A percentile compares a stretch with the other conserved stretches of the same genome.
Conservation (phyloP, 2,113 vertebrate species). For the Lutjanus erythropterus region DNA sequence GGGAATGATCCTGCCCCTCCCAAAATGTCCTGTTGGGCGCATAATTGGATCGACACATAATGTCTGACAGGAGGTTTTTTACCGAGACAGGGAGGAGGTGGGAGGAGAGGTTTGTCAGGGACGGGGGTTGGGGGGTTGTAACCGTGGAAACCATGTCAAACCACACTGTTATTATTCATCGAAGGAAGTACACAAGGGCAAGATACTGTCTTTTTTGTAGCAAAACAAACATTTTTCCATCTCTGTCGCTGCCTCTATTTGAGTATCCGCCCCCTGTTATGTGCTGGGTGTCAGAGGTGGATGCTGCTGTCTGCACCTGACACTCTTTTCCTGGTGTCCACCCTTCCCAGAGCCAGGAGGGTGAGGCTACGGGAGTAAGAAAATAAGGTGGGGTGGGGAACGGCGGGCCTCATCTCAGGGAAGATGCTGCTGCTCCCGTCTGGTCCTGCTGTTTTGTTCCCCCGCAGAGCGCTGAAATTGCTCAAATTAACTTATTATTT, state of each 20-base stretch:
- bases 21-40: conserved; percentile 74
- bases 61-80: conserved; percentile 73
- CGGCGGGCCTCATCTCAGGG: conserved; percentile 61
- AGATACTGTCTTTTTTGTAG: conserved; percentile 45
- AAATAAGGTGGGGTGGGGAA: conserved; percentile 53
- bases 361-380: conserved; percentile 46
- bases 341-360: conserved; percentile 16
- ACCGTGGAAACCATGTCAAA: conserved; percentile 71
- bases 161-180: conserved; percentile 69
- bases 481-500: conserved; percentile 91
- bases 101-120: conserved; percentile 52
- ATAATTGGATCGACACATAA: conserved; percentile 83
- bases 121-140: conserved; percentile 52
- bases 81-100: conserved; percentile 52
- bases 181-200: conserved; percentile 49
- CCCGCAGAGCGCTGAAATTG: conserved; percentile 86
- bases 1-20: conserved; percentile 73
- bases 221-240: conserved; percentile 62
- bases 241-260: conserved; percentile 13
- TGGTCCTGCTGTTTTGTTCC: conserved; percentile 84
- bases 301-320: conserved; percentile 37
- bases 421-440: conserved; percentile 76
- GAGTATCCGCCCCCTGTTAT: conserved; percentile 14
- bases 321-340: conserved; percentile 42
- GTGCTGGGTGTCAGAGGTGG: conserved; percentile 42